A percentile compares a stretch with the other conserved stretches of the same genome.
Evolutionary conservation across 2,888 invertebrate genomes (phyloP).

Genomic region (Sarcophaga variegata): DNA sequence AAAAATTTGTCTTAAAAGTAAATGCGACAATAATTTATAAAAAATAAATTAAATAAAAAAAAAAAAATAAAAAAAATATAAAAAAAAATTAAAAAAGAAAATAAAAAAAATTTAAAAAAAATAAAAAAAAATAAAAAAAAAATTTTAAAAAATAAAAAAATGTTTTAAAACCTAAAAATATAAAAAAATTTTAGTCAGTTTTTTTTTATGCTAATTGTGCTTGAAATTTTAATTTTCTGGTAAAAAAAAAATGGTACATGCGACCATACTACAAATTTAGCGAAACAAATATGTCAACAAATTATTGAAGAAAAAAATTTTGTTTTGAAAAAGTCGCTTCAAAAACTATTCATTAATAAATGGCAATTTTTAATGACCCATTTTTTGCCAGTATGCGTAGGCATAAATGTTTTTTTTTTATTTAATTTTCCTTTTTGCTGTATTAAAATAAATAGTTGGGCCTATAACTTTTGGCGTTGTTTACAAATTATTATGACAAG

Average conservation of each 20-base stretch:
- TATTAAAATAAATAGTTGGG: slow-evolving; percentile 19
- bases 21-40: too few species aligned
- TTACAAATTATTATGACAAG: background rate
- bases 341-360: slow-evolving; percentile 1
- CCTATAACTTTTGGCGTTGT: background rate
- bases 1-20: background rate
- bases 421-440: slow-evolving; percentile 18
- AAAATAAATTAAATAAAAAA: too few species aligned
- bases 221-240: slow-evolving; percentile 44
- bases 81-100: too few species aligned
- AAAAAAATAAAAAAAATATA: too few species aligned
- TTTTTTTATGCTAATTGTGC: slow-evolving; percentile 51
- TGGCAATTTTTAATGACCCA: slow-evolving; percentile 47
- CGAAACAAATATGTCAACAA: slow-evolving; percentile 32
- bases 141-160: background rate
- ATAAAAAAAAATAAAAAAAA: background rate
- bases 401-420: background rate
- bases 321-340: background rate
- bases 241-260: slow-evolving; percentile 18
- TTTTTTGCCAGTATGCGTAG: background rate
- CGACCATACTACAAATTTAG: background rate
- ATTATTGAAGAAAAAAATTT: slow-evolving; percentile 2
- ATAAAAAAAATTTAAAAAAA: too few species aligned
- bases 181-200: slow-evolving; percentile 5
- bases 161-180: background rate